Evolutionary conservation across 2,888 invertebrate genomes (phyloP).

Genomic region (Aspidiotus rigidus): DNA sequence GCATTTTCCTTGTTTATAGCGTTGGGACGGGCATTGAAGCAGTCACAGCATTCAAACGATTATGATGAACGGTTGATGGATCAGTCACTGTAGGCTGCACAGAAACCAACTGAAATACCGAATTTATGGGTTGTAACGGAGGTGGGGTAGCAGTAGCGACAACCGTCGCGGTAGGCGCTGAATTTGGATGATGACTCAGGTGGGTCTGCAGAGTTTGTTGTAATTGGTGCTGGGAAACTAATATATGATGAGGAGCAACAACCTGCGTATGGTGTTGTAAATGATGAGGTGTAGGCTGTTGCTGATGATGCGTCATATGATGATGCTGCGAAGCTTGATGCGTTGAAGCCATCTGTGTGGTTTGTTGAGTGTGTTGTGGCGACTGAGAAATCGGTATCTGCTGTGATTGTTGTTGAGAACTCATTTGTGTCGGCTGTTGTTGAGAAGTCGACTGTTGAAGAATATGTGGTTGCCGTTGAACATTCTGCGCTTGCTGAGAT

Average conservation of each 20-base stretch:
- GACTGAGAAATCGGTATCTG: not conserved
- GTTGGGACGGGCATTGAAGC: constrained; percentile 27
- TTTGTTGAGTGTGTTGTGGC: not conserved
- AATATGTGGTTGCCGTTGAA: constrained; percentile 6
- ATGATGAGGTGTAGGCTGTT: constrained; percentile 8
- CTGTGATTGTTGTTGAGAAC: constrained; percentile 2
- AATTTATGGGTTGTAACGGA: constrained; percentile 18
- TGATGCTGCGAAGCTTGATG: constrained; percentile 21
- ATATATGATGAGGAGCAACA: constrained; percentile 16
- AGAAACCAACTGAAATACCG: constrained; percentile 25
- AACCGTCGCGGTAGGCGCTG: not conserved
- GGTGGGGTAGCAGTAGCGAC: constrained; percentile 20
- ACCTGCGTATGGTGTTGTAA: constrained; percentile 21
- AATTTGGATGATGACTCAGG: constrained; percentile 21
- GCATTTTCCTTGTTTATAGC: not conserved
- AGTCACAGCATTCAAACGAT: constrained; percentile 23
- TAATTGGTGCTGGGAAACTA: constrained; percentile 24
- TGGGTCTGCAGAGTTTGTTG: constrained; percentile 27
- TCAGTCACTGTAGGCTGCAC: constrained; percentile 17
- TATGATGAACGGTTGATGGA: constrained; percentile 22
- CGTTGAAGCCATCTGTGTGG: not conserved
- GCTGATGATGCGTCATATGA: constrained; percentile 10
- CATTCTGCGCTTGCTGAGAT: constrained; percentile 6
- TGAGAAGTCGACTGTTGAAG: not conserved
- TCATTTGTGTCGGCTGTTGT: constrained; percentile 13